Evolutionary conservation across 2,113 vertebrate genomes (phyloP), one percentile per base, ranked within the genome.

Genomic region (Tor tambroides): DNA sequence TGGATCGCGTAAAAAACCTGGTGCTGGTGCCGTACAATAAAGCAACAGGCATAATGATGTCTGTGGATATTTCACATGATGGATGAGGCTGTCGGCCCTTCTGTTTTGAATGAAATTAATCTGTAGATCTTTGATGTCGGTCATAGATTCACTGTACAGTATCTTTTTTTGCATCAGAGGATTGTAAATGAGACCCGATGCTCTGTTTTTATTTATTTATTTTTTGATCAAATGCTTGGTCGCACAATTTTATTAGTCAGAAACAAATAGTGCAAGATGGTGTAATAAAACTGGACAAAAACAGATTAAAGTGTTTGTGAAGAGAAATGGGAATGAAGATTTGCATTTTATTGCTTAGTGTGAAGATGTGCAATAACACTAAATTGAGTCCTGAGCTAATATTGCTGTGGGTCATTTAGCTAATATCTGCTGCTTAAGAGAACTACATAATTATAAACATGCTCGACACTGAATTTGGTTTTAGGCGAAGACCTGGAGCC

Each of bases 371-470:
- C 61, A 71, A 67, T 86, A 80, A 86, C 32, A 23, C 32, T 56
- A 54, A 56, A 86, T 56, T 79, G 59, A 67, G 61, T 86, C 14
- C 5, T 38, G 9, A 61, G 28, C 26, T 78, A 51, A 65, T 71
- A 54, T 41, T 71, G 61, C 10, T 43, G 23, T 61, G 54, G 61
- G 17, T 85, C 43, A 71, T 85, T 85, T 79, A 85, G 38, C 11
- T 86, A 51, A 21, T 38, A 23, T 17, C n/a, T 23, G 67, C 67
- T 54, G 61, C 43, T 19, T 69, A 28, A 80, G 32, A 77, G 26
- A 72, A 56, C 76, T 54, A 56, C 15, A 5, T 71, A 28, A 80
- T 79, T 54, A 65, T 56, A 19, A 71, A 80, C 26, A 35, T 9
- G 6, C 74, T 28, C 8, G 26, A 26, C n/a, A 15, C 15, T 32